Evolutionary conservation across 2,113 vertebrate species (phyloP).

Genomic region (Phodopus roborovskii): DNA sequence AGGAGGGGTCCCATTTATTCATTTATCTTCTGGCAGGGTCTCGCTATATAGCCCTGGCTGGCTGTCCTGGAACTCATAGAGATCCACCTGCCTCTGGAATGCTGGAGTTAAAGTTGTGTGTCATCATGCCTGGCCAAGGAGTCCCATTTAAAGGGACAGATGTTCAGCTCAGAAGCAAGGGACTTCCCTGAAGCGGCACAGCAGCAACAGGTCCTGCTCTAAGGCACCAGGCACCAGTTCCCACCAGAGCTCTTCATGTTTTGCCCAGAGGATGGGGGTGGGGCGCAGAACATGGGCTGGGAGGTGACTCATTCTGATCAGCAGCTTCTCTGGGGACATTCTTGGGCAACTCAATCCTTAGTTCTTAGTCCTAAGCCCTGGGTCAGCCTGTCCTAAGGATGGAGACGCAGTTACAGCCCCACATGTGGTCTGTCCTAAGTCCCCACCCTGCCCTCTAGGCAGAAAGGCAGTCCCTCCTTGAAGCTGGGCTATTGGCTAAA

Average conservation of each 20-base stretch:
- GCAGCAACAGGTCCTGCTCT: background rate
- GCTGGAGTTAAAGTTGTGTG: background rate
- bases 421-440: background rate
- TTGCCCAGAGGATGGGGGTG: background rate
- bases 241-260: background rate
- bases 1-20: background rate
- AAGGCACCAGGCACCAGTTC: background rate
- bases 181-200: background rate
- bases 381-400: constrained; percentile 47
- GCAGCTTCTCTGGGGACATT: background rate
- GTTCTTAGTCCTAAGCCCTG: background rate
- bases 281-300: background rate
- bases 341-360: constrained; percentile 18
- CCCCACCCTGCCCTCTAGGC: background rate
- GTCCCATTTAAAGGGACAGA: background rate
- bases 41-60: background rate
- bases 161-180: background rate
- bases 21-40: background rate
- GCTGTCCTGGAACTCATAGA: background rate
- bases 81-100: background rate
- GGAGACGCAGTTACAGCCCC: background rate
- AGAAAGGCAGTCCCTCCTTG: background rate
- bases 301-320: constrained; percentile 22
- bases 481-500: background rate
- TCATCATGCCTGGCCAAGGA: background rate